A percentile compares a stretch with the other conserved stretches of the same genome.
phyloP scores from a whole-genome alignment of 2,888 invertebrate species.

The Ectemnius cavifrons region DNA sequence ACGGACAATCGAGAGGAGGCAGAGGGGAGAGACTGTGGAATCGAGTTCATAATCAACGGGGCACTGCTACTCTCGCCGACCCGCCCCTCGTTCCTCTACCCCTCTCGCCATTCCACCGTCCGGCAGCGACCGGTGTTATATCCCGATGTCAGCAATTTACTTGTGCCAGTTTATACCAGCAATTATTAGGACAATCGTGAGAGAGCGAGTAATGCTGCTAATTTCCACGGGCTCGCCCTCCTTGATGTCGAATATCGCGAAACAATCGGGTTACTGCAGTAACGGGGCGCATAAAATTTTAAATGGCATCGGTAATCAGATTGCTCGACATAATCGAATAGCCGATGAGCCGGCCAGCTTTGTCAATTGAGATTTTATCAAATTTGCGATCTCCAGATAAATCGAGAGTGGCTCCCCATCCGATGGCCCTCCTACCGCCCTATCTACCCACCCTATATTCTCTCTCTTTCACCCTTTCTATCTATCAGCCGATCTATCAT shows the following conservation, averaged over 20 bases:
- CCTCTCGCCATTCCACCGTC: too few relatives aligned
- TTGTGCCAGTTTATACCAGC: slow-evolving; percentile 9
- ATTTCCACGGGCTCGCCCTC: slow-evolving; percentile 18
- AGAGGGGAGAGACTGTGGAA: too few relatives aligned
- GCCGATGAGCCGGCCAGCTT: slow-evolving; percentile 34
- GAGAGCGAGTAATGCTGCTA: slow-evolving; percentile 31
- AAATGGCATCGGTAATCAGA: slow-evolving; percentile 45
- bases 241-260: slow-evolving; percentile 40
- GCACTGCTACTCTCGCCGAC: too few relatives aligned
- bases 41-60: too few relatives aligned
- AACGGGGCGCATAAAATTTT: slow-evolving; percentile 40
- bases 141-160: slow-evolving; percentile 1
- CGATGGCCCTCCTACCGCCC: neutral
- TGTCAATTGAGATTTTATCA: slow-evolving; percentile 47
- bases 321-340: slow-evolving; percentile 46
- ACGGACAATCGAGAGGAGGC: too few relatives aligned
- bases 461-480: too few relatives aligned
- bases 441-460: neutral
- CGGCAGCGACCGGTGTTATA: too few relatives aligned
- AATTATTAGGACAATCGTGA: slow-evolving; percentile 6
- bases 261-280: slow-evolving; percentile 27
- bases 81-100: too few relatives aligned
- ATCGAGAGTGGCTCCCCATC: slow-evolving; percentile 2
- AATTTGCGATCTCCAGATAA: slow-evolving; percentile 29
- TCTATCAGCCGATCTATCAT: too few relatives aligned